Evolutionary conservation across 2,888 invertebrate genomes (phyloP).

Genomic region (Xanthorhoe designata): DNA sequence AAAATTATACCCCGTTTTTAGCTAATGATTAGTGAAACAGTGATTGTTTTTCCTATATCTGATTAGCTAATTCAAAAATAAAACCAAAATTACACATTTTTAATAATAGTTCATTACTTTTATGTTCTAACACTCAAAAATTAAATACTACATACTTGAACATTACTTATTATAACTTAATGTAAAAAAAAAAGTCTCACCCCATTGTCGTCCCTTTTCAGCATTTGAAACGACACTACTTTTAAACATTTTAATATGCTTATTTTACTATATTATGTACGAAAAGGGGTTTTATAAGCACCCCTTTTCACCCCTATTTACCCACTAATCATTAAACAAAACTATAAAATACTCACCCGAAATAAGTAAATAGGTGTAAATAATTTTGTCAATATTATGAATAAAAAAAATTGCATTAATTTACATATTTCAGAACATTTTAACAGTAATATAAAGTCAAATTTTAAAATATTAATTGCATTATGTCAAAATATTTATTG

Average conservation of each 20-base stretch:
- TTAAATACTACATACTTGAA: too few species aligned
- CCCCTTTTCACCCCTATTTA: neutral
- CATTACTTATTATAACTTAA: too few species aligned
- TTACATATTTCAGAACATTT: neutral
- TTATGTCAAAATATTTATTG: neutral
- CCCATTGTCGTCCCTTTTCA: neutral
- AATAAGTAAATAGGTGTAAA: slow-evolving; percentile 7
- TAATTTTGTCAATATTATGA: slow-evolving; percentile 7
- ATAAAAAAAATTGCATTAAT: neutral
- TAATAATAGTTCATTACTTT: too few species aligned
- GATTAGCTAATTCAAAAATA: too few species aligned
- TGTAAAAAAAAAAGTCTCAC: neutral
- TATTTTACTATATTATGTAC: neutral
- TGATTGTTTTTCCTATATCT: too few species aligned
- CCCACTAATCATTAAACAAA: neutral
- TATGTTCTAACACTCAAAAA: too few species aligned
- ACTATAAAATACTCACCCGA: neutral
- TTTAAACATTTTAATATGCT: neutral
- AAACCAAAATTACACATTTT: too few species aligned
- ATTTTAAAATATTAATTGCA: neutral
- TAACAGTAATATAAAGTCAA: neutral
- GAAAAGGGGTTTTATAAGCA: neutral
- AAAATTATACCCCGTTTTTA: neutral
- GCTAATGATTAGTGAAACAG: too few species aligned
- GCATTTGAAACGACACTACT: neutral